Percentiles rank a stretch among this genome's conserved stretches.
Conservation (phyloP, 2,888 invertebrate genomes). For the Nezara viridula region DNA sequence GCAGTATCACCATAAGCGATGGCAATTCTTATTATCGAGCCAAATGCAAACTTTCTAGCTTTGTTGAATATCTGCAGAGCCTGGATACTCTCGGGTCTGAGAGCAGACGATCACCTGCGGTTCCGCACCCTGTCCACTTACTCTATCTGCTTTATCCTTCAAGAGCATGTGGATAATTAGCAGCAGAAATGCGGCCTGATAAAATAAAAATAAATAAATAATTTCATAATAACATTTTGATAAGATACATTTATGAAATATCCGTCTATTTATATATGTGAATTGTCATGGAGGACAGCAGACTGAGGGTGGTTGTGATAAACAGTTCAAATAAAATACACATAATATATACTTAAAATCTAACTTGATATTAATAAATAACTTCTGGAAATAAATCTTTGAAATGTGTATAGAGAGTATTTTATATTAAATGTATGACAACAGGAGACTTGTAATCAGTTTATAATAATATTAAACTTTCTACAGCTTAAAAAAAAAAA, state of each 20-base stretch:
- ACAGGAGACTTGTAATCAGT: too few relatives aligned
- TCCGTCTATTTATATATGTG: too few relatives aligned
- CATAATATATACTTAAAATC: too few relatives aligned
- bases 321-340: too few relatives aligned
- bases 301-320: too few relatives aligned
- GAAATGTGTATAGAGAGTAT: too few relatives aligned
- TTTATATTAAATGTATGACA: too few relatives aligned
- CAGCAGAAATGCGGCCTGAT: conserved; percentile 89
- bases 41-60: conserved; percentile 84
- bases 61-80: conserved; percentile 90
- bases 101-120: conserved; percentile 90
- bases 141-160: conserved; percentile 72
- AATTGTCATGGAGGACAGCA: too few relatives aligned
- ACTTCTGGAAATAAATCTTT: too few relatives aligned
- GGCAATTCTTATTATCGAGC: conserved; percentile 80
- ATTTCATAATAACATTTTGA: not conserved
- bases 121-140: conserved; percentile 66
- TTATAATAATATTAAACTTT: too few relatives aligned
- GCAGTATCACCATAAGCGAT: conserved; percentile 91
- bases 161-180: conserved; percentile 86
- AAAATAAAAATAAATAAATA: not conserved
- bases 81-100: conserved; percentile 94
- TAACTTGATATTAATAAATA: too few relatives aligned
- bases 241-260: not conserved
- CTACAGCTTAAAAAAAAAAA: too few relatives aligned